Evolutionary conservation across 2,113 vertebrate species (phyloP).

Genomic region (Enhydra lutris): DNA sequence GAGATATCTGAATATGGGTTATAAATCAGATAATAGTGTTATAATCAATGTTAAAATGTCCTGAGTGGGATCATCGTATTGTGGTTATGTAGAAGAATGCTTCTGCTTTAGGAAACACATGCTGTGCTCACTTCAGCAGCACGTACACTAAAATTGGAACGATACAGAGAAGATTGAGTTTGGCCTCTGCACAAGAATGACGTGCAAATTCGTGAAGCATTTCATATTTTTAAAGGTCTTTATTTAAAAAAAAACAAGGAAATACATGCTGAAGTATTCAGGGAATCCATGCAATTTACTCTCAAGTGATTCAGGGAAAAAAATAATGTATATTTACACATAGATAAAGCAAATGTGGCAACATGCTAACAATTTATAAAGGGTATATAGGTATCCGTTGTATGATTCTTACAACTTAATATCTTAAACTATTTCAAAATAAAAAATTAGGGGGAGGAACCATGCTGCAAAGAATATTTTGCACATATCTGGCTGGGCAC

Average conservation of each 20-base stretch:
- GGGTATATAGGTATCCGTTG: not conserved
- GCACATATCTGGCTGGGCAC: not conserved
- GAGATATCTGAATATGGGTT: not conserved
- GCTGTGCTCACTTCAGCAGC: not conserved
- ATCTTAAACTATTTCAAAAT: slow-evolving; percentile 8
- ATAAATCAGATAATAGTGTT: not conserved
- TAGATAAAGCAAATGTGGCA: not conserved
- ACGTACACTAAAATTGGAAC: not conserved
- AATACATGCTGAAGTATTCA: not conserved
- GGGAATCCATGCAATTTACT: not conserved
- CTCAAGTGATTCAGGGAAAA: slow-evolving; percentile 10
- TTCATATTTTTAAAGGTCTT: not conserved
- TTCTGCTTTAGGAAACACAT: not conserved
- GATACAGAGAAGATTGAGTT: not conserved
- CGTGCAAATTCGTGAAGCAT: not conserved
- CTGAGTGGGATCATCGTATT: not conserved
- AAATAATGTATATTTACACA: not conserved
- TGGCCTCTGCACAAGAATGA: not conserved
- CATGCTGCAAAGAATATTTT: not conserved
- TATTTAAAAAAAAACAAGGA: not conserved
- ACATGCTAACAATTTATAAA: slow-evolving; percentile 1
- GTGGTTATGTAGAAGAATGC: slow-evolving; percentile 1
- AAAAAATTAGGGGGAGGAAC: not conserved
- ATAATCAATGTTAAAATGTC: not conserved
- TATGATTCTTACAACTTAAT: not conserved